Base-by-base conservation (phyloP, 2,888 invertebrate species). In the Nycteola revayana region DNA sequence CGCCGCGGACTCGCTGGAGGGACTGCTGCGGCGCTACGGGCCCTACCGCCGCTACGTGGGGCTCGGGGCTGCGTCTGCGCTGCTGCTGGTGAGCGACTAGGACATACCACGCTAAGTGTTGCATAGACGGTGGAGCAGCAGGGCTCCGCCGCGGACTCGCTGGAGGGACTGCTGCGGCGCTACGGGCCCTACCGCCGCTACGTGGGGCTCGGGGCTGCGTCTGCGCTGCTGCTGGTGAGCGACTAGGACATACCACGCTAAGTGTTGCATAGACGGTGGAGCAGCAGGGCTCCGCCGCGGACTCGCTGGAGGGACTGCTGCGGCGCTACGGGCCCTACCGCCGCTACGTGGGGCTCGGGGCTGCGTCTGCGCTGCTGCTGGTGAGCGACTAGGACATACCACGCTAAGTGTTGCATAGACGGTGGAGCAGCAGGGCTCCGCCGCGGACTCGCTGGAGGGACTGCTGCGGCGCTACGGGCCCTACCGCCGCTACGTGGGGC, bases 401-500 rank as follows among this genome's bases (percentile, higher is more conserved):
- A n/a, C n/a, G n/a, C n/a, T 14, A 14, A 14, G 14, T 14, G 14
- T 14, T n/a, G n/a, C n/a, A n/a, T n/a, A n/a, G n/a, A n/a, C n/a
- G n/a, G n/a, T 83, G 26, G 49, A 56, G 33, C 54, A 62, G 47
- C 68, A 68, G 9, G 54, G 59, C 18, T 50, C 43, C 20, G 49
- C 68, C 1, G 69, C 68, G 0, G 71, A 65, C 36, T 39, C 24
- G 21, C 38, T 71, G n/a, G n/a, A n/a, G n/a, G n/a, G n/a, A n/a
- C n/a, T n/a, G 52, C 43, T 50, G 28, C 30, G 9, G 4, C 9
- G 36, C 30, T 48, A 65, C 57, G 24, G 5, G 18, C 46, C 74
- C 26, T 92, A 90, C n/a, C 79, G 94, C 49, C 92, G 93, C 60
- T 95, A 95, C 76, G 82, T 90, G n/a, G 94, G 94, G 10, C 84